Base-by-base conservation (phyloP, 2,113 vertebrate genomes). In the Uria lomvia region DNA sequence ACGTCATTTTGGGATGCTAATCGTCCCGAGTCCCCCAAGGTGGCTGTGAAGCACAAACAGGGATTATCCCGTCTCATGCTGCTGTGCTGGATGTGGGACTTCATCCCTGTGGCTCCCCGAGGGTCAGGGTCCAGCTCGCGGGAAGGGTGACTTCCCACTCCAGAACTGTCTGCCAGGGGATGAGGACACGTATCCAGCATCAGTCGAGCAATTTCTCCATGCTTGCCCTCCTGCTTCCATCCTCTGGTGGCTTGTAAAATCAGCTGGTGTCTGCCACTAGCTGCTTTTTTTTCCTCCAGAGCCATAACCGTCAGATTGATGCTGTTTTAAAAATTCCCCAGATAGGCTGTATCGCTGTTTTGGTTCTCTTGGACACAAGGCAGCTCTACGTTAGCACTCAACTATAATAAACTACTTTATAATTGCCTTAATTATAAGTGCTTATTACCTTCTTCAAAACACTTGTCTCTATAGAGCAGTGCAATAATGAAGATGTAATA, bases 341-440 rank as follows among this genome's bases (percentile, higher is more conserved):
- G 93, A 9, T 70, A 76, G 5, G 34, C 81, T 88, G 24, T 70
- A 94, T 92, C 45, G 43, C 83, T 94, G 63, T 16, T 95, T 79
- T 90, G 84, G 81, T 88, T 88, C 93, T 96, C 26, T 79, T 95
- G 94, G 93, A 92, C 94, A 90, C 96, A 66, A 91, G 81, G 71
- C 87, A 0, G 80, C 80, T 90, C 77, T 96, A 36, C 1, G 24
- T 94, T 95, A 94, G 84, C 2, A 5, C 81, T 97, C 87, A 91
- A 32, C 91, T 96, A 67, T 96, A 95, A 95, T 96, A 96, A 97
- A 94, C 93, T 96, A 94, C 93, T 87, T 97, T 93, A 90, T 96
- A 97, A 96, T 97, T 96, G 89, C 91, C 84, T 92, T 97, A 96
- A 97, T 97, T 97, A 42, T 96, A 96, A 94, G 94, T 94, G 93